Conservation (phyloP, 2,797 vertebrate species). For the Glyptemys insculpta region DNA sequence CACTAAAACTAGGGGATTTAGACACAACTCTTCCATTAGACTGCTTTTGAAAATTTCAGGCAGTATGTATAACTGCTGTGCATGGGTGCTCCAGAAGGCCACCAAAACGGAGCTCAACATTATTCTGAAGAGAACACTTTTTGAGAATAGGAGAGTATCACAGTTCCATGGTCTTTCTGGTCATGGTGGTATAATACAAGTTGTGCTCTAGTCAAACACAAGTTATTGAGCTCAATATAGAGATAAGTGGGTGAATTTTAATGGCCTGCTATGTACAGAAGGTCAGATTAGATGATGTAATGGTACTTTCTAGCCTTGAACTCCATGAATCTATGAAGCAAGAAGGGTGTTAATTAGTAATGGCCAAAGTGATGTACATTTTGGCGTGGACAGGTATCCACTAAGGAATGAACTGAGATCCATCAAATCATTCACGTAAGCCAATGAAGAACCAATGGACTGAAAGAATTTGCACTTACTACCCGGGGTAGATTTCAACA, state of each 20-base stretch:
- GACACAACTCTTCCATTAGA: background rate
- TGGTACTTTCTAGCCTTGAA: background rate
- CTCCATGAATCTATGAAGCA: background rate
- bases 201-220: background rate
- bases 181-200: background rate
- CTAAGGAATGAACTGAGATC: background rate
- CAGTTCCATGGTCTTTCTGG: background rate
- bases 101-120: background rate
- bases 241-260: background rate
- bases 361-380: background rate
- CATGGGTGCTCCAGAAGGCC: background rate
- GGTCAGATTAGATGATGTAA: background rate
- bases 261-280: background rate
- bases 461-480: background rate
- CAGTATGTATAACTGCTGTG: background rate
- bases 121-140: background rate
- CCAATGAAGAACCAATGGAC: background rate
- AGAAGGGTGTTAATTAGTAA: background rate
- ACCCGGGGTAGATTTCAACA: background rate
- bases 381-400: background rate
- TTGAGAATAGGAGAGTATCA: background rate
- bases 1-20: background rate
- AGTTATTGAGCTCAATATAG: background rate
- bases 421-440: background rate
- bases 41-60: background rate